Conservation (phyloP, 2,113 vertebrate species). For the Rhinolophus sinicus region DNA sequence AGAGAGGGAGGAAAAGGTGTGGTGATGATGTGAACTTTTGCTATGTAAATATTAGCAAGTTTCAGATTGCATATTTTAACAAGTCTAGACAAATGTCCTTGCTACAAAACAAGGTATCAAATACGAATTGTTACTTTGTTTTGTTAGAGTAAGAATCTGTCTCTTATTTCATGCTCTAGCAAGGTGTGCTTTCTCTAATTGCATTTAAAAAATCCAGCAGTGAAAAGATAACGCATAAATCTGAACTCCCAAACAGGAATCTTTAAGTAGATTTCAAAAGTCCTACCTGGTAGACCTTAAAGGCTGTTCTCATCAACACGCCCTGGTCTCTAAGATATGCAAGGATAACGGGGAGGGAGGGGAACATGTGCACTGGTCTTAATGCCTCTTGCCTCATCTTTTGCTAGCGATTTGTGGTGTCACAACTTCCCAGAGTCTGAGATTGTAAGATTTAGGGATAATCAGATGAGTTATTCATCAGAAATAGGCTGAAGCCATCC, state of each 20-base stretch:
- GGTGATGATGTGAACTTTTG: conserved; percentile 47
- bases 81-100: conserved; percentile 69
- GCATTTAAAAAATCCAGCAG: neutral
- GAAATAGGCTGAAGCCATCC: conserved; percentile 27
- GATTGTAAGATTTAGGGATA: conserved; percentile 43
- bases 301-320: neutral
- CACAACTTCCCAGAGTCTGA: conserved; percentile 22
- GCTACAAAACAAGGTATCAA: conserved; percentile 48
- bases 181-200: neutral
- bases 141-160: neutral
- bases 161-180: neutral
- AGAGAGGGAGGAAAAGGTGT: conserved; percentile 27
- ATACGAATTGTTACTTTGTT: neutral
- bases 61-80: conserved; percentile 73
- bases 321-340: conserved; percentile 23
- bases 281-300: neutral
- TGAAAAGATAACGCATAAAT: neutral
- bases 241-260: neutral
- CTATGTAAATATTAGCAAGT: conserved; percentile 61
- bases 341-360: conserved; percentile 13
- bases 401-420: neutral
- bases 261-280: neutral
- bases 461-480: conserved; percentile 25
- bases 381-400: conserved; percentile 30
- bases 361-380: neutral